phyloP scores from a whole-genome alignment of 2,113 vertebrate species.

The Petrocephalus microphthalmus region DNA sequence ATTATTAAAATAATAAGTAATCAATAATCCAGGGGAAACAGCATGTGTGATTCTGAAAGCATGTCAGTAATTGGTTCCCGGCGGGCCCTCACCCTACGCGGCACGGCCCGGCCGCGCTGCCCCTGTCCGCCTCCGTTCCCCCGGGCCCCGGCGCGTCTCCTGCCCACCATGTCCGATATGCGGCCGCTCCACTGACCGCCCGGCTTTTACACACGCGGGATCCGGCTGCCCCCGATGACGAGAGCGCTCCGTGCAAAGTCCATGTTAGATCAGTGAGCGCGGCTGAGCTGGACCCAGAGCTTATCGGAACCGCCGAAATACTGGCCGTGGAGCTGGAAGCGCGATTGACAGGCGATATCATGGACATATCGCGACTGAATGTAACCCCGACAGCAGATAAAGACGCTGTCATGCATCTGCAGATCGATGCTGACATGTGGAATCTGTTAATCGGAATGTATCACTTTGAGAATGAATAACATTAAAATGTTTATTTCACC shows the following conservation, averaged over 20 bases:
- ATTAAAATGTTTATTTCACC: background rate
- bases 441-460: background rate
- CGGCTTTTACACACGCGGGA: background rate
- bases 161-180: slow-evolving; percentile 48
- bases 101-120: slow-evolving; percentile 28
- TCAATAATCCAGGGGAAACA: background rate
- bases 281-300: background rate
- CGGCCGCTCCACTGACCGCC: background rate
- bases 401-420: background rate
- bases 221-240: slow-evolving; percentile 47
- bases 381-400: background rate
- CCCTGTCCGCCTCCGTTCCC: slow-evolving; percentile 36
- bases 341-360: background rate
- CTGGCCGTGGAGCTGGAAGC: background rate
- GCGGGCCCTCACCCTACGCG: slow-evolving; percentile 34
- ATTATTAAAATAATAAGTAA: background rate
- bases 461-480: background rate
- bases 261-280: slow-evolving; percentile 23
- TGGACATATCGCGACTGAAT: background rate
- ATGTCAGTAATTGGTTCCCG: background rate
- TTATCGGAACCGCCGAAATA: background rate
- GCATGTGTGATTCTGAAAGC: background rate
- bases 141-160: slow-evolving; percentile 26
- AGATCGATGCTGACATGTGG: background rate
- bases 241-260: slow-evolving; percentile 51